Percentiles rank a stretch among this genome's conserved stretches.
Evolutionary conservation across 2,113 vertebrate species (phyloP).

Genomic region (Aphyosemion australe): DNA sequence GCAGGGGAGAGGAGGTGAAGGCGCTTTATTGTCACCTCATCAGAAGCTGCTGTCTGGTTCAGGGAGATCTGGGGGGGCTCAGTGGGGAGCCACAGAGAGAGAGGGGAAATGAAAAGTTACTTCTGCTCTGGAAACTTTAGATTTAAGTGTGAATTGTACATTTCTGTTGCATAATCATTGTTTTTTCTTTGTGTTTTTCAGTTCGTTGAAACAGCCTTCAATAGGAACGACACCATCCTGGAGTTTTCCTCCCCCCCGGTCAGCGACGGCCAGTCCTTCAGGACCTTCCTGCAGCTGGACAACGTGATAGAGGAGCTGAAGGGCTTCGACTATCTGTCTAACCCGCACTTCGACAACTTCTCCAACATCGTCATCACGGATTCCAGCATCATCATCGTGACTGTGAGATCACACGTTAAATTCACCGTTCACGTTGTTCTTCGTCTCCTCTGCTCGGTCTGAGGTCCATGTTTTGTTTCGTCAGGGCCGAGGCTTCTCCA

Average conservation of each 20-base stretch:
- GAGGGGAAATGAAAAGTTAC: conserved; percentile 10
- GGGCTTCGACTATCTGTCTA: conserved; percentile 83
- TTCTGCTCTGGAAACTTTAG: not conserved
- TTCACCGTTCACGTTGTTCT: not conserved
- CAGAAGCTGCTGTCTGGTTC: conserved; percentile 39
- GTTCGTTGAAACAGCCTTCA: conserved; percentile 61
- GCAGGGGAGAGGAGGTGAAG: conserved; percentile 43
- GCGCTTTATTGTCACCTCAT: conserved; percentile 31
- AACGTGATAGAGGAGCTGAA: conserved; percentile 77
- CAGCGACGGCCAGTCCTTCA: conserved; percentile 38
- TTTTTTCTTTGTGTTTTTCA: conserved; percentile 43
- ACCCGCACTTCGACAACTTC: conserved; percentile 83
- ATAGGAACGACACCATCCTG: conserved; percentile 80
- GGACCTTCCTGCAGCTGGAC: conserved; percentile 80
- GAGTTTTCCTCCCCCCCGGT: conserved; percentile 86
- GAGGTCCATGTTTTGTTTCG: no score
- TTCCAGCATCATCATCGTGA: conserved; percentile 73
- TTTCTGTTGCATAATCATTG: no score
- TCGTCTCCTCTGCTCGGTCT: not conserved
- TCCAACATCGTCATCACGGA: conserved; percentile 70
- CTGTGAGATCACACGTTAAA: conserved; percentile 42
- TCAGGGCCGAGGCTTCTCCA: conserved; percentile 90
- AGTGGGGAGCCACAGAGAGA: conserved; percentile 15
- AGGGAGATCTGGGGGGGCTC: conserved; percentile 15
- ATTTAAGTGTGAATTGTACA: not conserved